A percentile compares a stretch with the other conserved stretches of the same genome.
phyloP scores from a whole-genome alignment of 1,140 invertebrate species.

The Adelges cooleyi region DNA sequence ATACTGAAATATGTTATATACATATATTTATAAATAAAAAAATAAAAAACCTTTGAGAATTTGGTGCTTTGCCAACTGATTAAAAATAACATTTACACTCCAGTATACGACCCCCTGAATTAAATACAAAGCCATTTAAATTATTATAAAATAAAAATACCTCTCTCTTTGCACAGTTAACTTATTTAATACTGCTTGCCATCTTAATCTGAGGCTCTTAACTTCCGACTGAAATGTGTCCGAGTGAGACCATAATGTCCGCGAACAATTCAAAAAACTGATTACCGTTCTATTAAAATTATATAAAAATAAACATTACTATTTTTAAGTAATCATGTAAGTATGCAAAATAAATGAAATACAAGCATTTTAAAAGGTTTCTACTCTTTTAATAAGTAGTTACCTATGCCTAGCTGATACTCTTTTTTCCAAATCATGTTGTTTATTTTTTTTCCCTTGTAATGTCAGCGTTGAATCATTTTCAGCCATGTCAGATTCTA shows the following conservation, averaged over 20 bases:
- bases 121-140: conserved; percentile 4
- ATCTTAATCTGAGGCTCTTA: conserved; percentile 14
- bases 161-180: conserved; percentile 16
- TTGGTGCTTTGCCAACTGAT: conserved; percentile 6
- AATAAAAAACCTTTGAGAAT: background rate
- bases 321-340: too few relatives aligned
- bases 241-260: conserved; percentile 20
- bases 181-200: conserved; percentile 25
- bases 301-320: too few relatives aligned
- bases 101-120: background rate
- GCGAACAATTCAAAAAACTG: conserved; percentile 21
- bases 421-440: conserved; percentile 8
- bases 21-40: conserved; percentile 6
- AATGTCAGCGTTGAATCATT: conserved; percentile 12
- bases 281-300: conserved; percentile 13
- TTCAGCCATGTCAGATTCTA: conserved; percentile 26
- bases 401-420: conserved; percentile 22
- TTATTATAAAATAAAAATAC: conserved; percentile 7
- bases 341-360: too few relatives aligned
- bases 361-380: too few relatives aligned
- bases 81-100: conserved; percentile 17
- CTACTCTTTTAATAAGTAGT: background rate
- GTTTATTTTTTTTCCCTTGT: conserved; percentile 19
- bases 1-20: background rate
- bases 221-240: conserved; percentile 25